These are phyloP conservation scores for Fregata magnificens DNA, from an alignment of 2,113 vertebrate species.

Conservation along the genomic window DNA sequence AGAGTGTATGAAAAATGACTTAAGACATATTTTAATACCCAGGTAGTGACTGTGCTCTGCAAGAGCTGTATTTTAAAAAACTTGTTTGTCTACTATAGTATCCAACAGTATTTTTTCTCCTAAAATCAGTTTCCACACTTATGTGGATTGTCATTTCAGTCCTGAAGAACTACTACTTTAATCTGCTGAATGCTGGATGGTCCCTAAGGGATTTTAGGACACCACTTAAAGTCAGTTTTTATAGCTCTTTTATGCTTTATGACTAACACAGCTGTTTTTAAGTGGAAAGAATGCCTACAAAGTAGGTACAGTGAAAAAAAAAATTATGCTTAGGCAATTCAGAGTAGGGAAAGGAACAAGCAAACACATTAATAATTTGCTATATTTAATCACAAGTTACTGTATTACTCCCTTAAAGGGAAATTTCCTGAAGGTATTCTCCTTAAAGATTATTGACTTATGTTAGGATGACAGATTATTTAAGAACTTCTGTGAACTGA, in stretches of 20 bases:
- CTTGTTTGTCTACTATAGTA: background rate
- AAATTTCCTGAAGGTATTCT: background rate
- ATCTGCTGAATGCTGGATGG: background rate
- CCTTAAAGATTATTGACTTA: background rate
- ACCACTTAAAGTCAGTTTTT: background rate
- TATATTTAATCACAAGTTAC: background rate
- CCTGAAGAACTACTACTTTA: constrained; percentile 1
- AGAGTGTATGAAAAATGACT: background rate
- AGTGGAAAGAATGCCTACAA: background rate
- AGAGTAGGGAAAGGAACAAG: background rate
- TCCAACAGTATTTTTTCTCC: background rate
- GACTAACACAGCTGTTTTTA: background rate
- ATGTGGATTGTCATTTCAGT: background rate
- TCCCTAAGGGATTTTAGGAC: background rate
- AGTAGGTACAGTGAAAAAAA: background rate
- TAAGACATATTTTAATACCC: background rate
- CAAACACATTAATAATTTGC: background rate
- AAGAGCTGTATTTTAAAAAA: background rate
- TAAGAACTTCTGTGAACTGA: background rate
- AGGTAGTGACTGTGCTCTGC: background rate
- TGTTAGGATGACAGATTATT: background rate
- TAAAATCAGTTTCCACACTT: background rate
- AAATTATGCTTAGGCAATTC: background rate
- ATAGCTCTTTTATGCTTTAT: background rate
- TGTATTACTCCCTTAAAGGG: background rate